Conservation (phyloP, 2,888 invertebrate species). For the Pammene aurita region DNA sequence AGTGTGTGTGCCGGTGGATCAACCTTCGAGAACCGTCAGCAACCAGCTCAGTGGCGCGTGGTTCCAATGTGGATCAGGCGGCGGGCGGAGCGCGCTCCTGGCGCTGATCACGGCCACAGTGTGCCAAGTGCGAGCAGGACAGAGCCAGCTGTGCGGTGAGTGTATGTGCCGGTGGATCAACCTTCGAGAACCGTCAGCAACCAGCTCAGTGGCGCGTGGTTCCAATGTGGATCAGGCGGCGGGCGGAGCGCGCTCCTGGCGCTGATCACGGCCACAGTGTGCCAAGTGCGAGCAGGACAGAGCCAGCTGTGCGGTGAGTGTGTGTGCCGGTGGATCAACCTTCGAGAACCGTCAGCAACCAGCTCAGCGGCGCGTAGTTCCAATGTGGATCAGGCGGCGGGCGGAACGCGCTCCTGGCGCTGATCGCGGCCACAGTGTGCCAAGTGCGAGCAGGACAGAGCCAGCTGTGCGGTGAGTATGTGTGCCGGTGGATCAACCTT, state of each 20-base stretch:
- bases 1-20: constrained; percentile 45
- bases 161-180: constrained; percentile 28
- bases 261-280: constrained; percentile 84
- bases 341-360: no score
- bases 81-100: constrained; percentile 85
- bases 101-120: constrained; percentile 84
- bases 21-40: constrained; percentile 61
- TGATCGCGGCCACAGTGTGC: constrained; percentile 84
- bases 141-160: constrained; percentile 82
- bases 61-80: constrained; percentile 77
- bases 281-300: constrained; percentile 86
- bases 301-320: constrained; percentile 81
- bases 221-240: constrained; percentile 77
- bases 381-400: constrained; percentile 79
- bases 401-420: constrained; percentile 85
- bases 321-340: no score
- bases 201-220: constrained; percentile 72
- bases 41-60: constrained; percentile 63
- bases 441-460: constrained; percentile 86
- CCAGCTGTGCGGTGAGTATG: constrained; percentile 79
- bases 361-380: constrained; percentile 58
- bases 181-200: no score
- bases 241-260: constrained; percentile 86
- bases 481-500: no score
- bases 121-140: constrained; percentile 86